Evolutionary conservation across 1,140 invertebrate genomes (phyloP), one percentile per base, ranked within the genome.

Genomic region (Ceratina calcarata): DNA sequence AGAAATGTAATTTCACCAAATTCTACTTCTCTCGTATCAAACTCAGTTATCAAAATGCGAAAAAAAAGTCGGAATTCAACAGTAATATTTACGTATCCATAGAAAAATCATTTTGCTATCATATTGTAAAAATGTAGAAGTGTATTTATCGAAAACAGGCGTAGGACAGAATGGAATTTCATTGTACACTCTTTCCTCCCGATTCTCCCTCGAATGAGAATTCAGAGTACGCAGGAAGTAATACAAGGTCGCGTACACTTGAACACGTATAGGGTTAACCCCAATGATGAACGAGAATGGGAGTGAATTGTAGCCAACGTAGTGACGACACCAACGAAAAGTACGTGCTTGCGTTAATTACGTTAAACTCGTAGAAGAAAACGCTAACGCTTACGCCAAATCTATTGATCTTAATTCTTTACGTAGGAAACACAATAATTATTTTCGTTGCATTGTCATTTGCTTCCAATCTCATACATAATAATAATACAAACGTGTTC

Each of bases 221-320:
- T 79, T 68, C 71, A 67, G 62, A 62, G 45, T 58, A 58, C 62
- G 69, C 74, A 69, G 58, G 68, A 81, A 88, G 87, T 88, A 72
- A 86, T 86, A 83, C 84, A 87, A 85, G 82, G 73, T 81, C 77
- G 80, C 32, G 81, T 82, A 83, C 69, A 80, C 84, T 85, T 78
- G 80, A 83, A 85, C 87, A 87, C 84, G 84, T 86, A 81, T 62
- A 70, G 84, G 70, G 86, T 86, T 86, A 87, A 78, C 64, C 70
- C 74, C 78, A 32, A 83, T 65, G 68, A 61, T 70, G 65, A 62
- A 60, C n/a, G 69, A 49, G 80, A 57, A 58, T 32, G 61, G 77
- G 65, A 72, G 69, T 70, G 69, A 81, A 81, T 78, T 74, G 70
- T 83, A 67, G 72, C 18, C 15, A 69, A 65, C 69, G 69, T 37